Base-by-base conservation (phyloP, 2,888 invertebrate species). In the Clistopyga incitator region DNA sequence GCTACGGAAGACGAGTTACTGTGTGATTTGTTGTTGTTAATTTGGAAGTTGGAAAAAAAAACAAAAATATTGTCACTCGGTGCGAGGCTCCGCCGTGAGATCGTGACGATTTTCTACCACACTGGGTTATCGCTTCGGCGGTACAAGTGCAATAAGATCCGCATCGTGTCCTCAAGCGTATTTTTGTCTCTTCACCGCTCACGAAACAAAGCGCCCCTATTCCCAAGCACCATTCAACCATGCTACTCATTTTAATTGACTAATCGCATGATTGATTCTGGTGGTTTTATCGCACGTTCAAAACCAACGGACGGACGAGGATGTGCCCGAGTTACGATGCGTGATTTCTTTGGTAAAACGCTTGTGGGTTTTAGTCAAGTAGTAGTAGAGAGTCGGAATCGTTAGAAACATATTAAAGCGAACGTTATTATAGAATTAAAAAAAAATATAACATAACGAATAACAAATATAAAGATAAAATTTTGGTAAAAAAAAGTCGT, bases 221-320 rank as follows among this genome's bases (percentile, higher is more conserved):
- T 78, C 84, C 88, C 84, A 87, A 87, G 86, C 87, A 87, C 87
- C 90, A 90, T 87, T 89, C 89, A 89, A 89, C 87, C 88, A 86
- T 86, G 86, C 87, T 89, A 88, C 86, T 86, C 86, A 85, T 87
- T 87, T 86, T 81, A 82, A 80, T 86, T 76, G 65, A 80, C 61
- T 80, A 81, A 84, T 82, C 80, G 82, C 84, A 81, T 83, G 84
- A 87, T 83, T 80, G 82, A 82, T 64, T 71, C 78, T 70, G 80
- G 80, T 81, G 78, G 64, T 80, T 83, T 74, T 65, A 61, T 42
- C 59, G 65, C 61, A 59, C 67, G 75, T 75, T 78, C 42, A 68
- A n/a, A 70, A 65, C 64, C 18, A 70, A 70, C 52, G 76, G 67
- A 79, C 75, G 79, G 18, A 64, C 42, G 23, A n/a, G 18, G 59